Conservation (phyloP, 2,113 vertebrate genomes). For the Dendropsophus ebraccatus region DNA sequence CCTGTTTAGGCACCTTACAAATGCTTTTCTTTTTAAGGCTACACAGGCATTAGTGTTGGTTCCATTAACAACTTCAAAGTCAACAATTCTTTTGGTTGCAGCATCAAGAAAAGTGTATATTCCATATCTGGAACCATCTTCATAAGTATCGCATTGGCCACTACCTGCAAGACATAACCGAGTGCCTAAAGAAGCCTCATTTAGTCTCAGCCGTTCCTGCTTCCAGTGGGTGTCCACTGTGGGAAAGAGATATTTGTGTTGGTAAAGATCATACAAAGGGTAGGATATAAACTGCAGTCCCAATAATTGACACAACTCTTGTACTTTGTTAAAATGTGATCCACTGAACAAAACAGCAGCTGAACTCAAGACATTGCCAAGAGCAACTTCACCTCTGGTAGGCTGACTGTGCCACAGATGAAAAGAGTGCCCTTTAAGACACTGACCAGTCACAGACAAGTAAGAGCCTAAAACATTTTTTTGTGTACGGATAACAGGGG, state of each 20-base stretch:
- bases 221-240: conserved; percentile 18
- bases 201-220: conserved; percentile 3
- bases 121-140: background rate
- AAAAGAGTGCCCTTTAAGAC: background rate
- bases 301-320: background rate
- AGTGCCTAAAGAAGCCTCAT: background rate
- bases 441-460: background rate
- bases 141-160: background rate
- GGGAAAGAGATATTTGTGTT: background rate
- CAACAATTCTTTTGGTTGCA: conserved; percentile 46
- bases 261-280: background rate
- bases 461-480: conserved; percentile 31
- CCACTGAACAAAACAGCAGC: conserved; percentile 38
- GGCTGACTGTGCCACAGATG: conserved; percentile 39
- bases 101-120: conserved; percentile 9
- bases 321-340: conserved; percentile 1
- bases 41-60: background rate
- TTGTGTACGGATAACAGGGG: background rate
- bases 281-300: conserved; percentile 16
- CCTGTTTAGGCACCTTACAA: conserved; percentile 12
- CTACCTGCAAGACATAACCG: background rate
- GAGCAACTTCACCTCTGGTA: background rate
- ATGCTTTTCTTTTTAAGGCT: background rate
- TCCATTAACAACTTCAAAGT: conserved; percentile 21
- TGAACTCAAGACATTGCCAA: conserved; percentile 7